These are phyloP conservation scores for Calliopum simillimum DNA, from an alignment of 2,888 invertebrate genomes.

Conservation along the genomic window DNA sequence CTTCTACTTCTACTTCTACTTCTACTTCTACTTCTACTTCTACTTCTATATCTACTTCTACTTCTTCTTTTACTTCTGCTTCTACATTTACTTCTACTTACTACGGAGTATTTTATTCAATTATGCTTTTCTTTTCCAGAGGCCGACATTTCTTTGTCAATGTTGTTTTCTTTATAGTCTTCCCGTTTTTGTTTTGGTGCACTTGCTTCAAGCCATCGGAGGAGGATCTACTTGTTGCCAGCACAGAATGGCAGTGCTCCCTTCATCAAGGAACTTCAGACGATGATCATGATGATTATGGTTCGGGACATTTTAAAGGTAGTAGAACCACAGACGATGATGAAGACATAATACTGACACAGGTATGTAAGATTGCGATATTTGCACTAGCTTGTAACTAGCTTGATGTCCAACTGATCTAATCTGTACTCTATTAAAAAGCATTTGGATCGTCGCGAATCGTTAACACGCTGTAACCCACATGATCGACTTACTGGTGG, in stretches of 20 bases:
- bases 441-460: background rate
- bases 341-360: slow-evolving; percentile 30
- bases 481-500: slow-evolving; percentile 13
- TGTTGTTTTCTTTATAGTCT: slow-evolving; percentile 51
- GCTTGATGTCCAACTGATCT: no score
- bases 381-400: no score
- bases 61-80: background rate
- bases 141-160: slow-evolving; percentile 54
- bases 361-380: no score
- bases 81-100: background rate
- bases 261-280: slow-evolving; percentile 40
- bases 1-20: background rate
- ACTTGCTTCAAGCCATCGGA: slow-evolving; percentile 54
- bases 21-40: background rate
- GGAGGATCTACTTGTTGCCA: slow-evolving; percentile 52
- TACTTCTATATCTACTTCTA: background rate
- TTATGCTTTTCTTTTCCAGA: slow-evolving; percentile 31
- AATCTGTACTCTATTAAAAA: background rate
- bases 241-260: slow-evolving; percentile 53
- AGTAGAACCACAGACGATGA: background rate
- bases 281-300: slow-evolving; percentile 9
- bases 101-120: background rate
- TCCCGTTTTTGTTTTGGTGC: slow-evolving; percentile 55
- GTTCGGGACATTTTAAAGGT: background rate
- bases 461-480: background rate